A percentile compares a stretch with the other conserved stretches of the same genome.
Evolutionary conservation across 2,113 vertebrate species (phyloP).

Genomic region (Isichthys henryi): DNA sequence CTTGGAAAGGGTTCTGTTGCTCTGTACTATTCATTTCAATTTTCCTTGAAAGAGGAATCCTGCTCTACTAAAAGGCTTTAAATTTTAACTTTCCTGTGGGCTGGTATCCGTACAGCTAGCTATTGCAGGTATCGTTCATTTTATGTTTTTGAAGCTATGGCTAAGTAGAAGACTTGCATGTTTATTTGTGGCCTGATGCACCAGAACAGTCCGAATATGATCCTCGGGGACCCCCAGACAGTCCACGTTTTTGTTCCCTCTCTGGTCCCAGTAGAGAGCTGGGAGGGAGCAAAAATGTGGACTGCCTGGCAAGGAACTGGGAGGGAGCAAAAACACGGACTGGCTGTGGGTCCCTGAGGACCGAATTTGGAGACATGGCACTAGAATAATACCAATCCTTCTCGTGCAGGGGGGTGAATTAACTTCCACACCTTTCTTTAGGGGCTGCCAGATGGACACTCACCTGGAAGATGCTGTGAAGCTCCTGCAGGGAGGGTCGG

Average conservation of each 20-base stretch:
- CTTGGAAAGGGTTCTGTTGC: background rate
- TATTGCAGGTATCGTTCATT: background rate
- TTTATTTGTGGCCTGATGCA: background rate
- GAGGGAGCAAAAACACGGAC: background rate
- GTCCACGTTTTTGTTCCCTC: background rate
- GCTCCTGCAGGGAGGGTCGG: conserved; percentile 86
- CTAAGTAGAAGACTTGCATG: background rate
- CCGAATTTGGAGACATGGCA: background rate
- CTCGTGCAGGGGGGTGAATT: background rate
- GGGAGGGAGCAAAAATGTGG: background rate
- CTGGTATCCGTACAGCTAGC: background rate
- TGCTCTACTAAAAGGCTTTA: background rate
- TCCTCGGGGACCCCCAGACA: background rate
- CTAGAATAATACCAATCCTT: background rate
- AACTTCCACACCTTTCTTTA: background rate
- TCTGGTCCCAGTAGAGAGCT: background rate
- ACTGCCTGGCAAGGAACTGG: background rate
- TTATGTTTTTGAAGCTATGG: background rate
- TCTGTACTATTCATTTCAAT: background rate
- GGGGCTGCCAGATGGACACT: conserved; percentile 34
- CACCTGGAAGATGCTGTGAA: conserved; percentile 90
- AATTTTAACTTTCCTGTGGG: background rate
- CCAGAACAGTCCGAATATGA: background rate
- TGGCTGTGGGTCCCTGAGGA: background rate
- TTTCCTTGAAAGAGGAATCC: background rate